Percentiles rank a stretch among this genome's conserved stretches.
Conservation (phyloP, 2,888 invertebrate genomes). For the Acholoe squamosa region DNA sequence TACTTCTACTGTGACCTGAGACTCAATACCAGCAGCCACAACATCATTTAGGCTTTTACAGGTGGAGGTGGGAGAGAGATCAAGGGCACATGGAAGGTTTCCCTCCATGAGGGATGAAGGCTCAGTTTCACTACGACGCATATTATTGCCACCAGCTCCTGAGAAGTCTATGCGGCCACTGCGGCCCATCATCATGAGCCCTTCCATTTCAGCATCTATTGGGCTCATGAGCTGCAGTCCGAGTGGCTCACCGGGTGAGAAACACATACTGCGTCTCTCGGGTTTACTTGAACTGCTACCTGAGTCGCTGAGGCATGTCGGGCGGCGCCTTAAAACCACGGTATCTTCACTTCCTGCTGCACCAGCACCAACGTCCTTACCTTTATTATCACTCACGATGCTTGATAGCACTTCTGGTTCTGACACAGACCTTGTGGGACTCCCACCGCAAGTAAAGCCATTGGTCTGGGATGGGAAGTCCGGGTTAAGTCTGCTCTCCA, state of each 20-base stretch:
- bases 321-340: not conserved
- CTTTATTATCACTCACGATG: not conserved
- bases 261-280: slow-evolving; percentile 54
- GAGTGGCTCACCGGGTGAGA: slow-evolving; percentile 53
- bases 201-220: slow-evolving; percentile 50
- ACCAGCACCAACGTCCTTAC: not conserved
- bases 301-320: slow-evolving; percentile 43
- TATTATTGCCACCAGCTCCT: slow-evolving; percentile 9
- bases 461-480: slow-evolving; percentile 7
- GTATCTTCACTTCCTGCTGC: not conserved
- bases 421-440: not conserved
- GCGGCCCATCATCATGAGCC: slow-evolving; percentile 18
- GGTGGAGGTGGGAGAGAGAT: slow-evolving; percentile 38
- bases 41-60: slow-evolving; percentile 53
- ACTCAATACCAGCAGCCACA: slow-evolving; percentile 2
- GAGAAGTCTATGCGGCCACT: slow-evolving; percentile 25
- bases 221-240: slow-evolving; percentile 55
- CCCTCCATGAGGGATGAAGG: slow-evolving; percentile 54
- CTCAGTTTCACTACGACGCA: slow-evolving; percentile 48
- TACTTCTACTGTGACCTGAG: slow-evolving; percentile 34
- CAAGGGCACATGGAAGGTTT: slow-evolving; percentile 48
- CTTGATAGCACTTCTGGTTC: not conserved
- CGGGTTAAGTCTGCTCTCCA: too few species aligned
- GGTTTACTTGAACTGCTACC: not conserved
- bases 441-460: not conserved